These are phyloP conservation scores for Apus apus DNA, from an alignment of 2,113 vertebrate genomes.

Conservation along the genomic window DNA sequence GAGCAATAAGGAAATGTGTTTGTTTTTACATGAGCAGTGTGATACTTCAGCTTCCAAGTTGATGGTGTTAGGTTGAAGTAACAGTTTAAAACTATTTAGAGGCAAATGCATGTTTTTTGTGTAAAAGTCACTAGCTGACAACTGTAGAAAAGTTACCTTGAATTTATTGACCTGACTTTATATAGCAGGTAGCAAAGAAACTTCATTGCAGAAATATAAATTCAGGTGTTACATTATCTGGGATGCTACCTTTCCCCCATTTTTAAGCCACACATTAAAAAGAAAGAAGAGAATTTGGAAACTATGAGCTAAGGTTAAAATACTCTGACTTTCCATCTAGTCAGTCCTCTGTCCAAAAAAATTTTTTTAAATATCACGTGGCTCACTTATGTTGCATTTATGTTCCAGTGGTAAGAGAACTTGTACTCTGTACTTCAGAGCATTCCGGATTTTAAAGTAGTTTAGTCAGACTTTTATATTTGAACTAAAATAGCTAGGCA, in stretches of 20 bases:
- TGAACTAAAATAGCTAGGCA: conserved; percentile 31
- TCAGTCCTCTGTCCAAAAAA: not conserved
- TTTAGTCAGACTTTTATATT: conserved; percentile 19
- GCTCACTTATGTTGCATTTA: not conserved
- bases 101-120: not conserved
- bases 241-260: not conserved
- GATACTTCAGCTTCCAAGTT: not conserved
- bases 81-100: not conserved
- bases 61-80: not conserved
- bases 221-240: not conserved
- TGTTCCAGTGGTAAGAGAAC: not conserved
- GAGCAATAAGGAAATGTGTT: not conserved
- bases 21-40: not conserved
- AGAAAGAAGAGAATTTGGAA: not conserved
- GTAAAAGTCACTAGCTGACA: not conserved
- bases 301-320: not conserved
- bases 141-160: not conserved
- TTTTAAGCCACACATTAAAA: not conserved
- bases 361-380: not conserved
- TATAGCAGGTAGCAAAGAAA: not conserved
- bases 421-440: not conserved
- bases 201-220: not conserved
- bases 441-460: conserved; percentile 12
- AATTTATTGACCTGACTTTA: not conserved
- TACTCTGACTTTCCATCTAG: not conserved